phyloP scores from a whole-genome alignment of 2,888 invertebrate genomes.

The Bombyx huttoni region DNA sequence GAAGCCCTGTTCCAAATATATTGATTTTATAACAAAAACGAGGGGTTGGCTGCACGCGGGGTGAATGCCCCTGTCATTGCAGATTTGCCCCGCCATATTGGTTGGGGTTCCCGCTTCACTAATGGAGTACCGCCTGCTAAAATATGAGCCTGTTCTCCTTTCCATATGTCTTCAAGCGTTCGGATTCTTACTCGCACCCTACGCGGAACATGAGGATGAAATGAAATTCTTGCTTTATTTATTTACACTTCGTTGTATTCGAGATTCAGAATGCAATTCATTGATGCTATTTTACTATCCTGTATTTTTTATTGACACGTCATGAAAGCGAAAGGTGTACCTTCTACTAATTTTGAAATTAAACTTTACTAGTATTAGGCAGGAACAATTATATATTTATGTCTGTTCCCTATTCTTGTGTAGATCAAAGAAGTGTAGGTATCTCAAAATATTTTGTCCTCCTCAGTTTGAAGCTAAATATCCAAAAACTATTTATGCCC shows the following conservation, averaged over 20 bases:
- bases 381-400: too few relatives aligned
- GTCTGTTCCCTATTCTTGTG: too few relatives aligned
- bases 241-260: neutral
- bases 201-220: neutral
- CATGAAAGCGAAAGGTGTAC: too few relatives aligned
- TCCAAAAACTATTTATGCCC: too few relatives aligned
- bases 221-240: conserved; percentile 1
- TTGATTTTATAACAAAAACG: conserved; percentile 71
- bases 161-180: conserved; percentile 49
- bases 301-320: too few relatives aligned
- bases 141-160: conserved; percentile 57
- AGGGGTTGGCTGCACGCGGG: conserved; percentile 62
- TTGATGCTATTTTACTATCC: too few relatives aligned
- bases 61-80: conserved; percentile 68
- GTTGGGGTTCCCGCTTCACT: conserved; percentile 59
- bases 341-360: too few relatives aligned
- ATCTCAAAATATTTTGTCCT: too few relatives aligned
- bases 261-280: neutral
- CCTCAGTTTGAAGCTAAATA: too few relatives aligned
- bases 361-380: too few relatives aligned
- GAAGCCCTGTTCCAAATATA: conserved; percentile 55
- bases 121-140: conserved; percentile 62
- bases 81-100: conserved; percentile 61
- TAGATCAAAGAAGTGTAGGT: too few relatives aligned
- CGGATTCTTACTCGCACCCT: conserved; percentile 16